Evolutionary conservation across 1,140 invertebrate species (phyloP).

Genomic region (Penaeus chinensis): DNA sequence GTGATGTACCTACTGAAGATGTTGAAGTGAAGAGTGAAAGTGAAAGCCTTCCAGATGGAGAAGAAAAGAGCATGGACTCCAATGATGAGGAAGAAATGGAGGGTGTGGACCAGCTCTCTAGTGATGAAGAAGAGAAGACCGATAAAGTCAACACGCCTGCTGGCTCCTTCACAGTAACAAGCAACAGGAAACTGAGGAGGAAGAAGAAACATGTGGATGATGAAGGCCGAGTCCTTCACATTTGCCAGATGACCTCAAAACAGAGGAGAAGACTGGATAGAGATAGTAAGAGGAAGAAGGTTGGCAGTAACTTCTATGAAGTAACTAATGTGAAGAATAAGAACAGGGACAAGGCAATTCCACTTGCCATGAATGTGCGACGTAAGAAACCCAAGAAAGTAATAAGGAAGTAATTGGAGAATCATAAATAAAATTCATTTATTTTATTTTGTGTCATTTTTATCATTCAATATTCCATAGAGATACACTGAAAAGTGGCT

Average conservation of each 20-base stretch:
- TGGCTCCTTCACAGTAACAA: slow-evolving; percentile 66
- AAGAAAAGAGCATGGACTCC: slow-evolving; percentile 21
- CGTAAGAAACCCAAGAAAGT: background rate
- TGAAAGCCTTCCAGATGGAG: background rate
- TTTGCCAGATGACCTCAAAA: slow-evolving; percentile 30
- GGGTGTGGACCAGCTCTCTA: background rate
- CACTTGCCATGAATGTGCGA: background rate
- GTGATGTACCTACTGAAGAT: background rate
- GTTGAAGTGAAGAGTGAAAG: background rate
- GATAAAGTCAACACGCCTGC: slow-evolving; percentile 64
- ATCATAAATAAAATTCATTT: no score
- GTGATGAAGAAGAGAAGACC: slow-evolving; percentile 64
- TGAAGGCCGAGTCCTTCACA: slow-evolving; percentile 67
- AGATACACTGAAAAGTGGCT: no score
- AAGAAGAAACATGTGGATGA: slow-evolving; percentile 78
- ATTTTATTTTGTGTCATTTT: no score
- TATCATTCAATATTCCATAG: no score
- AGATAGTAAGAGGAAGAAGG: slow-evolving; percentile 74
- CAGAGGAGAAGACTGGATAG: slow-evolving; percentile 66
- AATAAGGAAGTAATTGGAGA: no score
- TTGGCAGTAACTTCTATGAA: slow-evolving; percentile 94
- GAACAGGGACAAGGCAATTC: slow-evolving; percentile 71
- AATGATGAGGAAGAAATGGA: background rate
- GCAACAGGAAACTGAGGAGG: slow-evolving; percentile 81
- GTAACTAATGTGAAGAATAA: slow-evolving; percentile 92